Evolutionary conservation across 2,113 vertebrate species (phyloP), one percentile per base, ranked within the genome.

Genomic region (Limnothrissa miodon): DNA sequence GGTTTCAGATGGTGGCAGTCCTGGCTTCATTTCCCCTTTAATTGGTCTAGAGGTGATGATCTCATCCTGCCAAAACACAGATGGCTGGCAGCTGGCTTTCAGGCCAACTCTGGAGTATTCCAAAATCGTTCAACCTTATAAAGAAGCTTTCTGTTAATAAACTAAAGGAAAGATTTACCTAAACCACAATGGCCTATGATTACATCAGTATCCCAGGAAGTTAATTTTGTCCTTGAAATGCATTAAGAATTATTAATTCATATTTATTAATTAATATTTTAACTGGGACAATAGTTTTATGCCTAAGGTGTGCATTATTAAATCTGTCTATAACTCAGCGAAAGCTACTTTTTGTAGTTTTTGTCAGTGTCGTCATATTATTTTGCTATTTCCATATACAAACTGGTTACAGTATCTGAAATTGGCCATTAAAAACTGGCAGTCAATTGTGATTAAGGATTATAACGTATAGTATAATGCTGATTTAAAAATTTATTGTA

Each of bases 41-140:
- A 74, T 74, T 74, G 66, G 66, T 74, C 25, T 33, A 74, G 10
- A 74, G 36, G 66, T 74, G 29, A 74, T 74, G 66, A 74, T 74
- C 10, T 74, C 66, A 74, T 29, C 13, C 29, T 70, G 25, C 62
- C 62, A 70, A 70, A 70, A 70, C 33, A 15, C 66, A 74, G 66
- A 74, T 74, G 66, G 66, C 66, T 0, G 66, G 13, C 66, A 33
- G 66, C 66, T 0, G 66, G 13, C 66, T 74, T 29, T 15, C 29
- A 36, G 33, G 66, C 66, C 66, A 74, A 33, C 66, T 74, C 66
- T 36, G 33, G 29, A 11, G 6, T 36, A 17, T 74, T 19, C 66
- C 36, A 29, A 19, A 33, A 4, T 17, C 36, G 10, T 33, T 29
- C 29, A 13, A 74, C 66, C 4, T 36, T 15, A 74, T 74, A 5